Base-by-base conservation (phyloP, 2,113 vertebrate genomes). In the Tetrao urogallus region DNA sequence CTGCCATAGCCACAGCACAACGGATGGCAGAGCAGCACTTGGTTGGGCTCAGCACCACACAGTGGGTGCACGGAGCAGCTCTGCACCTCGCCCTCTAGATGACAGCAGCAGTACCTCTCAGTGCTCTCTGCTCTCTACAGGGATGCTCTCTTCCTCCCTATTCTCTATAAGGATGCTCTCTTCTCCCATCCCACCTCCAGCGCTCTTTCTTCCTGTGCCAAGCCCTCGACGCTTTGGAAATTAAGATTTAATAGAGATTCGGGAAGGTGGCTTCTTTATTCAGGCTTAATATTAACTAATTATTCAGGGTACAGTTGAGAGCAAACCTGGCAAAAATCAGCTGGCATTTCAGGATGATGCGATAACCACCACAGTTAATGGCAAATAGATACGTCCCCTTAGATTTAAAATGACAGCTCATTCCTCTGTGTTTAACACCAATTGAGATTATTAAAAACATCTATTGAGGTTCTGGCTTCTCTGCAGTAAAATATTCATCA, bases 401-500 rank as follows among this genome's bases (percentile, higher is more conserved):
- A 79, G 66, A 79, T 86, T 75, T 86, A 42, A 82, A 86, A 88
- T 50, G 87, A 85, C 87, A 86, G 71, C 66, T 66, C 38, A 48
- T 60, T 81, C 60, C 71, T 92, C 61, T 71, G 27, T 34, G 63
- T 75, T 94, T 88, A 90, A 85, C 66, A 78, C 56, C 83, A 75
- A 8, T 16, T 74, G 90, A 86, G 90, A 48, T 86, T 88, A 86
- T 82, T 92, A 71, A 86, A 85, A 85, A 32, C 66, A 63, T 79
- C 72, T 66, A 85, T 19, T 38, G 90, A 88, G 83, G 47, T 57
- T 63, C 61, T 42, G 78, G 36, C 52, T 30, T 65, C 48, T 47
- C 71, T 56, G 54, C 71, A 70, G 71, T 64, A 27, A 82, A 82
- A 78, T 56, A 48, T 78, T 72, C 71, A 78, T 93, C 56, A 52